Base-by-base conservation (phyloP, 2,797 vertebrate species). In the Toxotes lorentzi region DNA sequence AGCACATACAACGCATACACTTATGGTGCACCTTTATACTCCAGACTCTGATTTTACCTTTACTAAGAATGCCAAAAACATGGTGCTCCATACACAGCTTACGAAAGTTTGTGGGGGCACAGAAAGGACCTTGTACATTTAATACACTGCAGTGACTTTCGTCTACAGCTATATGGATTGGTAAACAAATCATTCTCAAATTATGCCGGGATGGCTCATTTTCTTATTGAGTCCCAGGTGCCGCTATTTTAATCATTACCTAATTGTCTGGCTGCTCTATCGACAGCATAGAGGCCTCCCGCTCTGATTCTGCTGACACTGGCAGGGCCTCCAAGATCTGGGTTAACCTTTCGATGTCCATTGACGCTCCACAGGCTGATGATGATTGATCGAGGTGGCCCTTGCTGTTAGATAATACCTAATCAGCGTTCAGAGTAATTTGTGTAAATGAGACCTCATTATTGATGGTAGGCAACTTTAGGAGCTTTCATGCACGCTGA, bases 381-480 rank as follows among this genome's bases (percentile, higher is more conserved):
- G 96, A 95, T 95, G 86, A 98, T 99, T 95, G 96, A 98, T 97
- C 95, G 94, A 95, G 95, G 95, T 96, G 96, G 96, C 96, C 95
- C 96, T 95, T 90, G 94, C 92, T 96, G 95, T 97, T 96, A 96
- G 95, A 96, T 97, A 96, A 97, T 97, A 97, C 95, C 97, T 97
- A 96, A 98, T 98, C 97, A 97, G 97, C 93, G 92, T 96, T 97
- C 95, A 71, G 91, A 97, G 95, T 94, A 95, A 97, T 97, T 96
- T 97, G 97, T 97, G 96, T 98, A 99, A 96, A 99, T 97, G 97
- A 97, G 96, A 96, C 96, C 54, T 97, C 94, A 94, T 97, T 97
- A 99, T 96, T 96, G 97, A 96, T 94, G 95, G 94, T 91, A 93
- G 91, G 93, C 94, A 96, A 96, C 94, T 94, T 95, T 90, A 93